Base-by-base conservation (phyloP, 2,888 invertebrate genomes). In the Antheraea yamamai region DNA sequence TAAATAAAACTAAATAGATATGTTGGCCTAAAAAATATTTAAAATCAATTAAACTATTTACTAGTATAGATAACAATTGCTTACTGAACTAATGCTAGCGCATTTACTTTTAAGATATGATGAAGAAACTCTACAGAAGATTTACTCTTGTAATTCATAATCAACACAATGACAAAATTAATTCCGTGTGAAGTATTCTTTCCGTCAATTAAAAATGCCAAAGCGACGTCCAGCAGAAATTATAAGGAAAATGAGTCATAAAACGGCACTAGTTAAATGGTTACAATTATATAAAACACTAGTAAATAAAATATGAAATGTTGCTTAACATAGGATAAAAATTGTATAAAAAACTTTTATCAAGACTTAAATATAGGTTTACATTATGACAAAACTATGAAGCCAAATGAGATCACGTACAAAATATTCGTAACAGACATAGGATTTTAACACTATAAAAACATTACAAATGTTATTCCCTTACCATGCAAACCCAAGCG, bases 361-460 rank as follows among this genome's bases (percentile, higher is more conserved):
- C 20, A n/a, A 70, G 14, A 66, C 26, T 39, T 39, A 35, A 47
- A 39, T 39, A 39, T 39, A 20, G 23, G 39, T 70, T 20, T n/a
- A 70, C 39, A 70, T 70, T n/a, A 70, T 39, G 82, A 80, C 81
- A 83, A 76, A 81, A 78, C 77, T 75, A 35, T 74, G 76, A 71
- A 78, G 75, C 64, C 61, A 75, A 80, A 79, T 83, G 85, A 81
- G 83, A 82, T 84, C 83, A 83, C 73, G 71, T 70, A 76, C 77
- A 68, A 80, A 82, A 80, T 76, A 78, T 77, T 74, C 55, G 73
- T 68, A 72, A 73, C 77, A 76, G 77, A 66, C 66, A 68, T 68
- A 18, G 8, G 2, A 18, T 7, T 68, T 20, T 35, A 39, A 64
- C 64, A 26, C 12, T 23, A 18, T 68, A 70, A 70, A 39, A 39